These are phyloP conservation scores for Samia ricini DNA, from an alignment of 1,140 invertebrate genomes.

Conservation along the genomic window DNA sequence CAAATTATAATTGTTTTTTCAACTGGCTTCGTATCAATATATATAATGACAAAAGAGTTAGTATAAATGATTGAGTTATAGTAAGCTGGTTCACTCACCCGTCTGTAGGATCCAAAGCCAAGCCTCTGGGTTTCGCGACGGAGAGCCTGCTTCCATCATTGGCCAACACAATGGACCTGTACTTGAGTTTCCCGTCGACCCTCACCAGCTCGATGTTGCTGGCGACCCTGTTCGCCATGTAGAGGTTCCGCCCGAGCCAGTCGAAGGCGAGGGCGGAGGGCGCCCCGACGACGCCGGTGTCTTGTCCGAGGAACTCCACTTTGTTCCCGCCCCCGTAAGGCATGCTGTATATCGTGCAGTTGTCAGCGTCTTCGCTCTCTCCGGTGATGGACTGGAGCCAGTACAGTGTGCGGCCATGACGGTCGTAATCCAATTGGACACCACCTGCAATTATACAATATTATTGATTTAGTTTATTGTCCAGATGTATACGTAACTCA, in stretches of 20 bases:
- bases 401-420: slow-evolving; percentile 88
- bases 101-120: slow-evolving; percentile 93
- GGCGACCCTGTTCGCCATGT: slow-evolving; percentile 93
- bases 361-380: slow-evolving; percentile 83
- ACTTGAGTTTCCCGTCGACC: slow-evolving; percentile 89
- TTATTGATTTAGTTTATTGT: background rate
- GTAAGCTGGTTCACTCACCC: slow-evolving; percentile 80
- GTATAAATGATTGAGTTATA: slow-evolving; percentile 5
- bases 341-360: slow-evolving; percentile 92
- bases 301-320: slow-evolving; percentile 88
- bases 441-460: slow-evolving; percentile 73
- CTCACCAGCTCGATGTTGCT: slow-evolving; percentile 96
- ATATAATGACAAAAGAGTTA: background rate
- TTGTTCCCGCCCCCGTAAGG: slow-evolving; percentile 92
- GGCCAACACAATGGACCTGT: slow-evolving; percentile 91
- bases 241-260: slow-evolving; percentile 97
- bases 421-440: slow-evolving; percentile 94
- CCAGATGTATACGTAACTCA: background rate
- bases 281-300: slow-evolving; percentile 92
- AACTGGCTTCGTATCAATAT: too few species aligned
- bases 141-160: slow-evolving; percentile 93
- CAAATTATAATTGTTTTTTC: too few species aligned
- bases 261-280: slow-evolving; percentile 96
- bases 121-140: slow-evolving; percentile 91
- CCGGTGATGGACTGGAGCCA: slow-evolving; percentile 89